These are phyloP conservation scores for Sinodicranocentrus sp. DNA, from an alignment of 2,888 invertebrate genomes.

Conservation along the genomic window DNA sequence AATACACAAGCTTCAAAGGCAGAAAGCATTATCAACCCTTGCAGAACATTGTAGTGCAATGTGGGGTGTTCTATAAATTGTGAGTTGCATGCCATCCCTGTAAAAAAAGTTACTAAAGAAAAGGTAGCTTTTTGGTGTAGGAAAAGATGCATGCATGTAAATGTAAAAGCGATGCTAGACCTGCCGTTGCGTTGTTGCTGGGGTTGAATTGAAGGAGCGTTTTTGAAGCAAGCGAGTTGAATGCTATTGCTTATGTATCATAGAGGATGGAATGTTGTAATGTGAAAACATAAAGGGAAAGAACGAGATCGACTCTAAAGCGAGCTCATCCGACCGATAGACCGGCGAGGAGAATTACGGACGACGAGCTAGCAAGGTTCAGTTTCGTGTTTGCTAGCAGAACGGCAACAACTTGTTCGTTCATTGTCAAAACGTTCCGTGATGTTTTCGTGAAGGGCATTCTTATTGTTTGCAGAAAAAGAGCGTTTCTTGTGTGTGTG, in stretches of 20 bases:
- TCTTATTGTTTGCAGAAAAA: constrained; percentile 29
- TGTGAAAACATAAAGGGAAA: constrained; percentile 32
- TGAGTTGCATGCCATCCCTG: too few species aligned
- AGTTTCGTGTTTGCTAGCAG: constrained; percentile 71
- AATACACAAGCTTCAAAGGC: not conserved
- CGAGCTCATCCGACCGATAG: constrained; percentile 49
- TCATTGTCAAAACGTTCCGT: constrained; percentile 49
- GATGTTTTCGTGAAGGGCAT: constrained; percentile 29
- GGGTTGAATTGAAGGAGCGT: too few species aligned
- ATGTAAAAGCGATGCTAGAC: too few species aligned
- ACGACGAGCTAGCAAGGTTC: constrained; percentile 56
- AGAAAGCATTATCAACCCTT: not conserved
- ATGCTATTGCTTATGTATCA: not conserved
- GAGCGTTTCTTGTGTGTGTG: constrained; percentile 19
- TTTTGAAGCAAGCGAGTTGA: too few species aligned
- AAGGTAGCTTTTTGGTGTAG: too few species aligned
- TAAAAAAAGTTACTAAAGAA: too few species aligned
- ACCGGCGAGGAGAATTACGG: constrained; percentile 52
- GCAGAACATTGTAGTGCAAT: too few species aligned
- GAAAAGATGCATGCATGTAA: too few species aligned
- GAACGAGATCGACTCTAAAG: constrained; percentile 61
- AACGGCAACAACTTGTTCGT: constrained; percentile 70
- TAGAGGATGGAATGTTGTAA: not conserved
- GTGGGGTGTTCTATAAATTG: too few species aligned
- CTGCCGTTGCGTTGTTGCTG: too few species aligned